Evolutionary conservation across 2,113 vertebrate genomes (phyloP), one percentile per base, ranked within the genome.

Genomic region (Neolamprologus cancellatus): DNA sequence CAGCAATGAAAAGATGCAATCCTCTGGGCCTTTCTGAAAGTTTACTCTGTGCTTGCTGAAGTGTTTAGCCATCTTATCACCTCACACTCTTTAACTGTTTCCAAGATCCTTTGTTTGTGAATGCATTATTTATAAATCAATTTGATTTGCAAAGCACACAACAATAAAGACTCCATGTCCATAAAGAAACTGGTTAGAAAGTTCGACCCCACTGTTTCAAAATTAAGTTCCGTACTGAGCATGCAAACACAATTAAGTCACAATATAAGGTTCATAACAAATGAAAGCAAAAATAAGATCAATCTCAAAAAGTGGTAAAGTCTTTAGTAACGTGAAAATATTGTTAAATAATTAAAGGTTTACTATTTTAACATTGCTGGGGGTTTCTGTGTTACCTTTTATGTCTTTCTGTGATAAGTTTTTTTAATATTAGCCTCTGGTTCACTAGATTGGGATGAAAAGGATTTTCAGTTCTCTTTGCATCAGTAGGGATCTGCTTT

Each of bases 371-470:
- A 76, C 41, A 6, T 2, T 6, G 46, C 30, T 78, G 39, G 39
- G 39, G 78, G 28, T 30, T 20, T 78, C 5, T 32, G 23, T 50
- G 25, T 41, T 46, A 57, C n/a, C 81, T 54, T 80, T 41, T 53
- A 71, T 74, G 55, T 57, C 55, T 59, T 79, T 39, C 8, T 79
- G 23, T 46, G 25, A 78, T 78, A 20, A 3, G n/a, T 5, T 83
- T 54, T 39, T 84, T 5, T 41, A 46, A 78, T 39, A 44, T 36
- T n/a, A 41, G 57, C 78, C 55, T 78, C n/a, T 74, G 66, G 74
- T 80, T 81, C 14, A 85, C 87, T 87, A 41, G 48, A 71, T 64
- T 71, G 50, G 57, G 41, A 85, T 87, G n/a, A 78, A 87, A 87
- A 41, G 4, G 18, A 46, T 48, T 74, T 74, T 28, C 69, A 36